A percentile compares a stretch with the other conserved stretches of the same genome.
These are phyloP conservation scores for Synchiropus splendidus DNA, from an alignment of 2,113 vertebrate species.

Conservation along the genomic window DNA sequence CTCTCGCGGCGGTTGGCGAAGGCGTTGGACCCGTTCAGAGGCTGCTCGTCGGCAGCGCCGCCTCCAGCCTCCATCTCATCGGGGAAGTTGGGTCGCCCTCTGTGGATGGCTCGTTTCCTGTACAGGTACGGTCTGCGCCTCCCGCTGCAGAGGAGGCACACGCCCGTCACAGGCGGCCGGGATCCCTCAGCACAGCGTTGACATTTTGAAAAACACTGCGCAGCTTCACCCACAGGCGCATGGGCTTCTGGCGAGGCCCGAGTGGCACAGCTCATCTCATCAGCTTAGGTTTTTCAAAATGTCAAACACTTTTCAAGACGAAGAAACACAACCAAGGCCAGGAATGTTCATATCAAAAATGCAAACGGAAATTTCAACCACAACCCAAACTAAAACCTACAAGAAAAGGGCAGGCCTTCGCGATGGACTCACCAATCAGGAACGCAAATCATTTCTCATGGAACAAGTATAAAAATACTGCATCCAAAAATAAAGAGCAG, in stretches of 20 bases:
- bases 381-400: constrained; percentile 21
- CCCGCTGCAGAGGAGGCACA: constrained; percentile 52
- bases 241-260: no score
- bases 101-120: constrained; percentile 70
- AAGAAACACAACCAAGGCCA: constrained; percentile 22
- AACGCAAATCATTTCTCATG: constrained; percentile 26
- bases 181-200: not conserved
- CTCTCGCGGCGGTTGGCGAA: constrained; percentile 77
- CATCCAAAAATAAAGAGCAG: constrained; percentile 38
- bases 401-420: constrained; percentile 39
- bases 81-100: constrained; percentile 59
- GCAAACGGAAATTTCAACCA: not conserved
- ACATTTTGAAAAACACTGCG: constrained; percentile 9
- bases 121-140: constrained; percentile 71
- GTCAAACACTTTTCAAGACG: constrained; percentile 7
- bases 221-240: no score
- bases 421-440: constrained; percentile 27
- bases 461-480: constrained; percentile 26
- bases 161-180: not conserved
- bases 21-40: constrained; percentile 37
- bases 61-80: constrained; percentile 45
- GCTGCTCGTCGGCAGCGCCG: constrained; percentile 1
- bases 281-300: not conserved
- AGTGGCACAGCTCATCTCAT: no score
- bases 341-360: constrained; percentile 20